A percentile compares a stretch with the other conserved stretches of the same genome.
phyloP scores from a whole-genome alignment of 2,888 invertebrate genomes.

The Pocota personata region DNA sequence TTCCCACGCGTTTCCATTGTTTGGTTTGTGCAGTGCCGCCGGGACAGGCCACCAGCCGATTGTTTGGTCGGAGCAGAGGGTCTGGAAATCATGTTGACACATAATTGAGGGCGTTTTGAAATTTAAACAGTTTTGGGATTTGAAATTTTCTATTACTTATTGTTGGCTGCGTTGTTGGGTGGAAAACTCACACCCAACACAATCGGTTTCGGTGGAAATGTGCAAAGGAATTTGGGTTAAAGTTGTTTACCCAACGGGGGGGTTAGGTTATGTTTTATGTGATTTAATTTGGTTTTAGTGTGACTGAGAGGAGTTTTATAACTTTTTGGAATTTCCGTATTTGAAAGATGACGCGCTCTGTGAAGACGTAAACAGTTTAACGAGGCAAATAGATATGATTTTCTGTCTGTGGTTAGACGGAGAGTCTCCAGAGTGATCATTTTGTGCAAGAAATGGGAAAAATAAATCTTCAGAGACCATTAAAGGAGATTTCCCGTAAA shows the following conservation, averaged over 20 bases:
- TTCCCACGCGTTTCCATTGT: conserved; percentile 72
- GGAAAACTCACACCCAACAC: conserved; percentile 61
- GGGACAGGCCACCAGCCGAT: background rate
- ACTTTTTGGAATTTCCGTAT: conserved; percentile 4
- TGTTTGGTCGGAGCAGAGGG: conserved; percentile 21
- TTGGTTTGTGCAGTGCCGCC: conserved; percentile 35
- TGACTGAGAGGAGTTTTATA: conserved; percentile 5
- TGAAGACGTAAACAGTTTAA: conserved; percentile 22
- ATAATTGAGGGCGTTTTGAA: conserved; percentile 74
- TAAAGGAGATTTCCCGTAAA: too few species aligned
- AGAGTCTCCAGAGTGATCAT: background rate
- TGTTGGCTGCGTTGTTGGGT: conserved; percentile 27
- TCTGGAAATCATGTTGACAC: conserved; percentile 71
- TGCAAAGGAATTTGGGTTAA: conserved; percentile 63
- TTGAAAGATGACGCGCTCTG: background rate
- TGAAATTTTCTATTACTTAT: conserved; percentile 60
- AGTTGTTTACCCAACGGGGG: conserved; percentile 44
- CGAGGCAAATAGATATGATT: conserved; percentile 1
- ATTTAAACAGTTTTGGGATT: conserved; percentile 61
- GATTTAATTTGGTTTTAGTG: conserved; percentile 46
- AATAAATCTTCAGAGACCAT: too few species aligned
- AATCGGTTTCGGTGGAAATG: conserved; percentile 50
- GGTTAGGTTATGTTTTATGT: conserved; percentile 41
- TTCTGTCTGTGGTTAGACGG: background rate
- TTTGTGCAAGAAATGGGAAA: background rate